Percentiles rank a stretch among this genome's conserved stretches.
Conservation (phyloP, 2,888 invertebrate species). For the Fragum whitleyi region DNA sequence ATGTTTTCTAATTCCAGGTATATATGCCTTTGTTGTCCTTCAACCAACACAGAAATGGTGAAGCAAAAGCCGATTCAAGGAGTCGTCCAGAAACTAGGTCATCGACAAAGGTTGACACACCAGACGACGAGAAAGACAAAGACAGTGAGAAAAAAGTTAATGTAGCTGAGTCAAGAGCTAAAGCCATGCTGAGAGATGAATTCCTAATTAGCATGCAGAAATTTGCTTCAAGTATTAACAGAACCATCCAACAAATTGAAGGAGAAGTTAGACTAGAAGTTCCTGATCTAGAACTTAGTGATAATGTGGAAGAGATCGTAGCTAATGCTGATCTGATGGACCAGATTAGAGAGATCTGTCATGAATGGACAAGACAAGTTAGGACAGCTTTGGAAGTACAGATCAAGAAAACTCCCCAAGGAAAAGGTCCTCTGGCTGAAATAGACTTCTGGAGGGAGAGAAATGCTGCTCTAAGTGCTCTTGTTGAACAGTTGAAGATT, state of each 20-base stretch:
- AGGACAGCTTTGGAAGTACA: conserved; percentile 80
- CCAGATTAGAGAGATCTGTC: conserved; percentile 87
- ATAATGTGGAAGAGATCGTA: conserved; percentile 84
- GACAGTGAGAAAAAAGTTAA: conserved; percentile 69
- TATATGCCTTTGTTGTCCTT: conserved; percentile 84
- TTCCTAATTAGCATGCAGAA: conserved; percentile 86
- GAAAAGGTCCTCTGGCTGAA: conserved; percentile 93
- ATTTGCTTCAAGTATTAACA: conserved; percentile 87
- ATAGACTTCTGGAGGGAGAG: conserved; percentile 94
- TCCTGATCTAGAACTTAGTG: conserved; percentile 80
- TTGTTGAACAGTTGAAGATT: conserved; percentile 93
- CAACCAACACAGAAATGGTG: conserved; percentile 81
- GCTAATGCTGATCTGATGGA: conserved; percentile 82
- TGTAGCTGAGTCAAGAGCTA: conserved; percentile 78
- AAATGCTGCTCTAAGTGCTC: conserved; percentile 91
- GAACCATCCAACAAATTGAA: conserved; percentile 91
- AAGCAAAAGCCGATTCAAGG: conserved; percentile 49
- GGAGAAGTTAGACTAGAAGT: conserved; percentile 88
- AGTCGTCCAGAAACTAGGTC: conserved; percentile 69
- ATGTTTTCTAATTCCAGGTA: conserved; percentile 74
- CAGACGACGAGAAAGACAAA: conserved; percentile 49
- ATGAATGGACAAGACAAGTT: conserved; percentile 87
- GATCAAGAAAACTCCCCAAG: conserved; percentile 86
- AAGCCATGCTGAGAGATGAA: conserved; percentile 86
- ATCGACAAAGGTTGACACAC: conserved; percentile 66